Percentiles rank a stretch among this genome's conserved stretches.
Conservation (phyloP, 2,797 vertebrate genomes). For the Gallirallus australis region DNA sequence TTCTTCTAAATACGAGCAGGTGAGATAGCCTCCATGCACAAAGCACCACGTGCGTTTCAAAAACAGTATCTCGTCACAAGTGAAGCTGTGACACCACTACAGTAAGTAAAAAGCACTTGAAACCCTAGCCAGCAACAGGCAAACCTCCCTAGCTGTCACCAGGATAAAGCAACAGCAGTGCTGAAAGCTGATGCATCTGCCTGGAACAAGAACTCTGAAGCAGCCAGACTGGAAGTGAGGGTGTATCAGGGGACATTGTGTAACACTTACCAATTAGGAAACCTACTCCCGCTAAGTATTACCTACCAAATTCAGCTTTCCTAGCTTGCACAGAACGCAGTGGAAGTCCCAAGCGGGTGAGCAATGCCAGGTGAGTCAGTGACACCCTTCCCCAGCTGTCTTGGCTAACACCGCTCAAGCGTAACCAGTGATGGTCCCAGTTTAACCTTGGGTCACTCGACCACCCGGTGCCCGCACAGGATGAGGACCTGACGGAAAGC, state of each 20-base stretch:
- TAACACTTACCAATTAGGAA: background rate
- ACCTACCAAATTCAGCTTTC: background rate
- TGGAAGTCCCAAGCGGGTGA: fast-evolving
- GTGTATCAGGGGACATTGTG: background rate
- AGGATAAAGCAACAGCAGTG: background rate
- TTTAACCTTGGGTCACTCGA: background rate
- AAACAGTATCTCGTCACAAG: background rate
- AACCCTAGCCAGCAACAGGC: fast-evolving
- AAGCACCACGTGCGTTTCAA: fast-evolving
- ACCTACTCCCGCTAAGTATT: background rate
- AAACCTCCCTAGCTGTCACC: background rate
- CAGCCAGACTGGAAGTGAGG: fast-evolving
- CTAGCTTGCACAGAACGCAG: background rate
- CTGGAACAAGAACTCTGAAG: background rate
- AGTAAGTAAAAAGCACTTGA: background rate
- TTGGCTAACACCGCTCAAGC: background rate
- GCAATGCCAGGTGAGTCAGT: no score
- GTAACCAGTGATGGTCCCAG: fast-evolving
- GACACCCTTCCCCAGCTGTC: background rate
- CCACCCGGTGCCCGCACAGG: fast-evolving
- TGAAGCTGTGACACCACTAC: background rate
- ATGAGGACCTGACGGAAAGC: background rate
- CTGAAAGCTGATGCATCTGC: background rate
- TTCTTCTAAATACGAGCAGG: background rate
- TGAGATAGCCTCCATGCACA: background rate